Conservation (phyloP, 1,140 invertebrate genomes). For the Melipona quadrifasciata region DNA sequence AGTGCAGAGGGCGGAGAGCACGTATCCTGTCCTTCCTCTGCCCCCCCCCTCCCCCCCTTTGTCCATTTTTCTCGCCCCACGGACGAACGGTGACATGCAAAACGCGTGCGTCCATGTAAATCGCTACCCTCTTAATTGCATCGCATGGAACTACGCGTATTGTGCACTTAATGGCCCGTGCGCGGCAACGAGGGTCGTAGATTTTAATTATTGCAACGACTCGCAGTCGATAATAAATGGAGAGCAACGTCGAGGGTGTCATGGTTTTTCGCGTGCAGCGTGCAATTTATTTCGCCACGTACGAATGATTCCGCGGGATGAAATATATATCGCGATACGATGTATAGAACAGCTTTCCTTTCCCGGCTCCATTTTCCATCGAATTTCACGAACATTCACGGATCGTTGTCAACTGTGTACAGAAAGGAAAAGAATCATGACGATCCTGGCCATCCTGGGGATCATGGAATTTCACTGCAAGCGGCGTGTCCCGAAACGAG, state of each 20-base stretch:
- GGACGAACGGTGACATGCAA: slow-evolving; percentile 76
- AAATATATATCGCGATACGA: not conserved
- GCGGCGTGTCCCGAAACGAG: slow-evolving; percentile 45
- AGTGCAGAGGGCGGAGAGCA: not conserved
- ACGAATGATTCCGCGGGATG: not conserved
- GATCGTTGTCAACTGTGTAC: not conserved
- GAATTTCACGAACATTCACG: not conserved
- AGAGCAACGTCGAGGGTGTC: slow-evolving; percentile 40
- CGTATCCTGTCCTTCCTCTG: slow-evolving; percentile 8
- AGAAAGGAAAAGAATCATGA: slow-evolving; percentile 28
- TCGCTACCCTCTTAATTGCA: slow-evolving; percentile 77
- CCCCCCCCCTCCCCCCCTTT: slow-evolving; percentile 40
- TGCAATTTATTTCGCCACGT: slow-evolving; percentile 38
- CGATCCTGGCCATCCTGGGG: not conserved
- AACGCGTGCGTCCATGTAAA: slow-evolving; percentile 74
- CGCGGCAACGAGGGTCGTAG: slow-evolving; percentile 49
- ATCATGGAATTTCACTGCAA: slow-evolving; percentile 18
- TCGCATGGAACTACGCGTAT: slow-evolving; percentile 65
- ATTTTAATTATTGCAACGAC: slow-evolving; percentile 65
- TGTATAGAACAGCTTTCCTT: not conserved
- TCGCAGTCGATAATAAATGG: slow-evolving; percentile 55
- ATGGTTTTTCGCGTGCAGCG: slow-evolving; percentile 44
- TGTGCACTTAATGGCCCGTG: slow-evolving; percentile 72
- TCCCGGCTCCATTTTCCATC: not conserved
- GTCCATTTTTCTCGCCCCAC: slow-evolving; percentile 62